phyloP scores from a whole-genome alignment of 2,113 vertebrate genomes.

The Dicaeum eximium region DNA sequence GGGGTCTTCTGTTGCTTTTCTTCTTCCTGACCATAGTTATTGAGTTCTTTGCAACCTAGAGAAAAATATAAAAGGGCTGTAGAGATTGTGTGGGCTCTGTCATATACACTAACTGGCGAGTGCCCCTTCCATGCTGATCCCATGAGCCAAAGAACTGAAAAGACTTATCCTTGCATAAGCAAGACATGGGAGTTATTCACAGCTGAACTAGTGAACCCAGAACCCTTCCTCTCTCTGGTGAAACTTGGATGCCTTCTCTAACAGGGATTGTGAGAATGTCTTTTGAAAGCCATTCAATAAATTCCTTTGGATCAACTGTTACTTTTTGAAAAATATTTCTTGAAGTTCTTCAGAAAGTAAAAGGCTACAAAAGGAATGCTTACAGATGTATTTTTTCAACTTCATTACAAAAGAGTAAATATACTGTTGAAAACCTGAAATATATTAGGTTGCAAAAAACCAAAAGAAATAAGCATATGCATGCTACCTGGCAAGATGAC shows the following conservation, averaged over 20 bases:
- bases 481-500: background rate
- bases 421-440: background rate
- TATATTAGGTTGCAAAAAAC: background rate
- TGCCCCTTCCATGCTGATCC: background rate
- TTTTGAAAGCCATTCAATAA: background rate
- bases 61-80: background rate
- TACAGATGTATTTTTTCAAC: background rate
- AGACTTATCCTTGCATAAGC: background rate
- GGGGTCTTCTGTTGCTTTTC: background rate
- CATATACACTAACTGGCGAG: background rate
- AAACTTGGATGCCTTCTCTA: conserved; percentile 14
- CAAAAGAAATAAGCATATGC: background rate
- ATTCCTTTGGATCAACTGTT: conserved; percentile 35
- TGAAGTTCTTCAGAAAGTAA: background rate
- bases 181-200: background rate
- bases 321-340: background rate
- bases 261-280: background rate
- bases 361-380: background rate
- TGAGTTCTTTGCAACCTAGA: background rate
- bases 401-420: background rate
- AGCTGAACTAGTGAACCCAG: conserved; percentile 11
- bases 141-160: background rate
- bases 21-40: background rate
- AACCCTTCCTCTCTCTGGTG: background rate
- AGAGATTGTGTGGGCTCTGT: background rate